Conservation (phyloP, 2,797 vertebrate species). For the Staurois parvus region DNA sequence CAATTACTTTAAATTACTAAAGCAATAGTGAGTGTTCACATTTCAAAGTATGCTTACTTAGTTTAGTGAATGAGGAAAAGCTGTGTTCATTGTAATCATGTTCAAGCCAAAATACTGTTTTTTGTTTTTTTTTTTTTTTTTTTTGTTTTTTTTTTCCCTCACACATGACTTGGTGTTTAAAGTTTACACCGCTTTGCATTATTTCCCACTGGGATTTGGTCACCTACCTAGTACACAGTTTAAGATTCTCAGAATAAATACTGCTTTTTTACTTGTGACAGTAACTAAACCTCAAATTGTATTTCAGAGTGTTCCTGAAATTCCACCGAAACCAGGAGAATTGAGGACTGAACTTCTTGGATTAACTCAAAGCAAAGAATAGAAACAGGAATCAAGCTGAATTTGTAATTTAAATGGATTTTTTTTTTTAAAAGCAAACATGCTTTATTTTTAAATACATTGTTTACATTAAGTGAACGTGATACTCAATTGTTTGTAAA, state of each 20-base stretch:
- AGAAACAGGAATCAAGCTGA: slow-evolving; percentile 11
- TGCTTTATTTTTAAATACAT: not conserved
- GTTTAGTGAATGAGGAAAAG: too few species aligned
- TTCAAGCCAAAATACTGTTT: too few species aligned
- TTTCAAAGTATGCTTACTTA: too few species aligned
- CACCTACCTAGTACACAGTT: not conserved
- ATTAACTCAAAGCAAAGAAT: slow-evolving; percentile 69
- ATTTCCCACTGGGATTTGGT: not conserved
- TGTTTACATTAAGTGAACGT: slow-evolving; percentile 15
- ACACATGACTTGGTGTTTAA: too few species aligned
- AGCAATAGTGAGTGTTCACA: too few species aligned
- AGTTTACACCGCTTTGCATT: too few species aligned
- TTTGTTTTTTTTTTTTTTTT: too few species aligned
- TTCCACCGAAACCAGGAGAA: slow-evolving; percentile 91
- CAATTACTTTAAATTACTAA: too few species aligned
- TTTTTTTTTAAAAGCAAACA: slow-evolving; percentile 3
- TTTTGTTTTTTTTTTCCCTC: too few species aligned
- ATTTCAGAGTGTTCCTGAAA: slow-evolving; percentile 87
- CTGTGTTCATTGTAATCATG: too few species aligned
- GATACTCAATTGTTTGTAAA: not conserved
- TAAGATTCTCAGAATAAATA: not conserved
- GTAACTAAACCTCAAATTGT: slow-evolving; percentile 1
- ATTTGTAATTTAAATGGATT: not conserved
- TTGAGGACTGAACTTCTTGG: slow-evolving; percentile 89
- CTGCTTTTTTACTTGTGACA: not conserved